Conservation (phyloP, 2,113 vertebrate genomes). For the Chitala chitala region DNA sequence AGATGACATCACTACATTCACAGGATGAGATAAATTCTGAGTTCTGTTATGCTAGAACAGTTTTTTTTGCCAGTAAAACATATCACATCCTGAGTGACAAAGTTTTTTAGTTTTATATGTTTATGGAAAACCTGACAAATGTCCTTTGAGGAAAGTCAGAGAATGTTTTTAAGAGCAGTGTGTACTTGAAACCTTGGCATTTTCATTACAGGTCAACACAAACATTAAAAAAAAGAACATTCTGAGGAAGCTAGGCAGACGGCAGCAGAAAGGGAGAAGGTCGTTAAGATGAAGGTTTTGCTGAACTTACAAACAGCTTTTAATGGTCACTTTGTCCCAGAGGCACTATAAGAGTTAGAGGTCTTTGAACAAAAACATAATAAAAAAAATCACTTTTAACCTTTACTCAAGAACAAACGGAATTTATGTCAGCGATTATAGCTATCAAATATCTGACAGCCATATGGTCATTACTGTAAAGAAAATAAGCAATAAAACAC, state of each 20-base stretch:
- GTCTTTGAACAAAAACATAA: background rate
- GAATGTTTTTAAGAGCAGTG: background rate
- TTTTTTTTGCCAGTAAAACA: constrained; percentile 2
- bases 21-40: background rate
- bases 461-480: background rate
- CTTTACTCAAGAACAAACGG: too few species aligned
- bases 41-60: background rate
- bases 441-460: too few species aligned
- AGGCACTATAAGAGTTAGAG: background rate
- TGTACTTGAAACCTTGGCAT: too few species aligned
- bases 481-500: background rate
- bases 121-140: background rate
- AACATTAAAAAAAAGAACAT: background rate
- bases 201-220: constrained; percentile 12
- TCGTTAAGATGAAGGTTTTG: background rate
- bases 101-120: too few species aligned
- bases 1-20: background rate
- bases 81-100: too few species aligned
- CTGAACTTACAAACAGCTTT: background rate
- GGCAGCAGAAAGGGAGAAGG: background rate
- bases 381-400: too few species aligned
- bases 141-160: constrained; percentile 6
- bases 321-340: background rate
- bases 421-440: too few species aligned
- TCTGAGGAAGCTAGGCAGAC: background rate